Evolutionary conservation across 2,888 invertebrate species (phyloP).

Genomic region (Punctoribates punctum): DNA sequence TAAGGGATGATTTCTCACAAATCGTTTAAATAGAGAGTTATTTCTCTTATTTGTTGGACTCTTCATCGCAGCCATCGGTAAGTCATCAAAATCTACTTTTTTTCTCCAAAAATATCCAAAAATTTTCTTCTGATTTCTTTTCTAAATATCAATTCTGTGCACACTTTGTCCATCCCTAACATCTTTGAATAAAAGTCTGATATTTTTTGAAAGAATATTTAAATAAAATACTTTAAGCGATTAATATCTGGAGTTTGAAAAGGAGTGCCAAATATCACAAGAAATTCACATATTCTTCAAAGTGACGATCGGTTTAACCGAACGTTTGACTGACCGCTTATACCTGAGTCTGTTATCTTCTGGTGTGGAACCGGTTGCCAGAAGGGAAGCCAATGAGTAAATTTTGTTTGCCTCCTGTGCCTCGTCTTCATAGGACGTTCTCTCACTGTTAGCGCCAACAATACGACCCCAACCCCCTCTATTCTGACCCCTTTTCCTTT

Average conservation of each 20-base stretch:
- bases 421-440: background rate
- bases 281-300: background rate
- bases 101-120: no score
- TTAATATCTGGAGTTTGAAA: background rate
- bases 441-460: background rate
- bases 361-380: background rate
- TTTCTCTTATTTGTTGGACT: no score
- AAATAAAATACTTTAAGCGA: background rate
- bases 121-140: no score
- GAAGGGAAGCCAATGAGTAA: constrained; percentile 7
- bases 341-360: background rate
- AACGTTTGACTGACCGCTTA: background rate
- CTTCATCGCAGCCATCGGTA: no score
- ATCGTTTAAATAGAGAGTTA: no score
- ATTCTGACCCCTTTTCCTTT: background rate
- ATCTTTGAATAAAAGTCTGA: background rate
- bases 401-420: constrained; percentile 28
- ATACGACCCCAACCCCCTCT: constrained; percentile 15
- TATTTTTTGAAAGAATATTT: background rate
- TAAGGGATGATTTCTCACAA: no score
- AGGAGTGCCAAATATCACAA: constrained; percentile 10
- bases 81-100: no score
- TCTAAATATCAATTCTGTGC: no score
- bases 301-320: background rate
- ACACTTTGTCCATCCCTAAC: no score